phyloP scores from a whole-genome alignment of 2,797 vertebrate genomes.

The Falco biarmicus region DNA sequence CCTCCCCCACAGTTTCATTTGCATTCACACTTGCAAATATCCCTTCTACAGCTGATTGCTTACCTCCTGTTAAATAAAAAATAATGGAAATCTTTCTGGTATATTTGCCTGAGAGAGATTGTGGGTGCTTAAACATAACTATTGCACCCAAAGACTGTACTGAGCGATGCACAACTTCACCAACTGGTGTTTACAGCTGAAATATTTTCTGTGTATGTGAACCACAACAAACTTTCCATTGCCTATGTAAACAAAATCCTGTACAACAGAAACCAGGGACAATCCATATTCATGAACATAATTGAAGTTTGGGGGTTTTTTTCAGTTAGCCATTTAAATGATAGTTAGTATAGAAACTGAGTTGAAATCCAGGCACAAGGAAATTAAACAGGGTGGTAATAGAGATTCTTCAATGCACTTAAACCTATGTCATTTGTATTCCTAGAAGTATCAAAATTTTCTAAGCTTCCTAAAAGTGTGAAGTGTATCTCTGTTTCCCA shows the following conservation, averaged over 20 bases:
- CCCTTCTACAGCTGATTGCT: conserved; percentile 26
- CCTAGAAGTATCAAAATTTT: conserved; percentile 48
- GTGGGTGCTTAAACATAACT: background rate
- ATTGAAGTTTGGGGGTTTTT: background rate
- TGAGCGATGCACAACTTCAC: conserved; percentile 3
- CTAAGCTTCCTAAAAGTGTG: conserved; percentile 37
- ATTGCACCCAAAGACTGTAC: background rate
- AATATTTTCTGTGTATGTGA: conserved; percentile 18
- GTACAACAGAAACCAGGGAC: background rate
- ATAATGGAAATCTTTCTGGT: background rate
- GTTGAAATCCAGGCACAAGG: background rate
- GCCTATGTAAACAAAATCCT: conserved; percentile 26
- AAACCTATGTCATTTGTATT: conserved; percentile 23
- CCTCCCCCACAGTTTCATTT: conserved; percentile 27
- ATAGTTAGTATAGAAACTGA: background rate
- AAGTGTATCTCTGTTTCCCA: conserved; percentile 51
- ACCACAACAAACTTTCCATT: conserved; percentile 13
- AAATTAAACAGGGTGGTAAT: background rate
- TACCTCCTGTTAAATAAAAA: conserved; percentile 38
- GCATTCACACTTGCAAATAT: conserved; percentile 47
- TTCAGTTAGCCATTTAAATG: conserved; percentile 6
- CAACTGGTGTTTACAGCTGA: conserved; percentile 53
- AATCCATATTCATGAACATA: conserved; percentile 1
- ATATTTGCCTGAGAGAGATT: background rate
- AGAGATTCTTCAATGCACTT: background rate